Evolutionary conservation across 2,888 invertebrate genomes (phyloP), one percentile per base, ranked within the genome.

Genomic region (Xestia xanthographa): DNA sequence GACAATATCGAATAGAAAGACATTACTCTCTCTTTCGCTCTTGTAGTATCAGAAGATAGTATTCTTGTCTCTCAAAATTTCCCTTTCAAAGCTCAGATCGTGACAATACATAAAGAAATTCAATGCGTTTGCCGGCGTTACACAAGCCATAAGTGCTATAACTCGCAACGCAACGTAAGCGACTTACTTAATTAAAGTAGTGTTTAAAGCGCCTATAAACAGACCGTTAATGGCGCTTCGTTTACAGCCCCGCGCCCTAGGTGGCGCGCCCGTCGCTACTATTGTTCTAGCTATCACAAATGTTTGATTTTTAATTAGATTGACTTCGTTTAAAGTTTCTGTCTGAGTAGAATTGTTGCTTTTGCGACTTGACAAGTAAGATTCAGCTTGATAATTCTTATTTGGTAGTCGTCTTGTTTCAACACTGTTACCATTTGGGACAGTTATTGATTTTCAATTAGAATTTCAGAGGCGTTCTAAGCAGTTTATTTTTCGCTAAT

Each of bases 131-230:
- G 56, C 81, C 73, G 17, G 68, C 66, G 74, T 77, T 74, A 71
- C 73, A 85, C 81, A 75, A 75, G 80, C 71, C 66, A 69, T 81
- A 63, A 72, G 85, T 67, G 75, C 66, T 72, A 66, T 81, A 63
- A 69, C 85, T 70, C 43, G 67, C 68, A 63, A 80, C 68, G 58
- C 69, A 76, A 60, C 75, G 71, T 75, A 83, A 77, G 66, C 69
- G 73, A 87, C 84, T 87, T 92, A 93, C 92, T 93, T 95, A 95
- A 95, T 96, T 95, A 95, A 95, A 94, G 92, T 92, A 90, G 92
- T 90, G 91, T 91, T 93, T 94, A 93, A 94, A 94, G 93, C 82
- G 77, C 73, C 92, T 94, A 94, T 95, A 95, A 95, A 95, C 92
- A 69, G 74, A 2, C 72, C 87, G 92, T 91, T 94, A 95, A 95